These are phyloP conservation scores for Agonopterix subpropinquella DNA, from an alignment of 2,888 invertebrate genomes.

Conservation along the genomic window DNA sequence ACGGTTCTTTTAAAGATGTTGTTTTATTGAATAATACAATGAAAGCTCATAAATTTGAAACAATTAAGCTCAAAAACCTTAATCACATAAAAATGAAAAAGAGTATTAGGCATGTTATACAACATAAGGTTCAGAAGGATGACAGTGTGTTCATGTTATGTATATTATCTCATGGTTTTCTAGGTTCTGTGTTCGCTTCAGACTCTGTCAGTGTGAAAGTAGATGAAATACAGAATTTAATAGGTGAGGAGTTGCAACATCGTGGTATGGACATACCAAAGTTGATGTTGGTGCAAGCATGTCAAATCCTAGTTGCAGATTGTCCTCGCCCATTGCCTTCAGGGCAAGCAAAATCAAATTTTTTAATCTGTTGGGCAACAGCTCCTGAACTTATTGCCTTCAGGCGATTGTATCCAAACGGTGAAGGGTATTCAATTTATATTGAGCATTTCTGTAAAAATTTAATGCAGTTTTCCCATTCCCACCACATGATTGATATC, in stretches of 20 bases:
- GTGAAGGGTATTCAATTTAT: not conserved
- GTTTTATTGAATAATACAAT: too few species aligned
- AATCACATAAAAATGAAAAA: too few species aligned
- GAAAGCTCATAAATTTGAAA: too few species aligned
- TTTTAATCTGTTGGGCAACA: not conserved
- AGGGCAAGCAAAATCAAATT: not conserved
- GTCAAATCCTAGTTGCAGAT: not conserved
- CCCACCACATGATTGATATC: not conserved
- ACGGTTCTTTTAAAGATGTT: not conserved
- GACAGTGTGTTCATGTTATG: conserved; percentile 1
- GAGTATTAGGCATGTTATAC: not conserved
- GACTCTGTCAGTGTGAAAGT: not conserved
- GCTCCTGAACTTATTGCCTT: not conserved
- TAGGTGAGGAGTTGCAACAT: not conserved
- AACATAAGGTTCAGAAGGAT: not conserved
- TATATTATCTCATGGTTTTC: not conserved
- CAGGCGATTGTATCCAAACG: not conserved
- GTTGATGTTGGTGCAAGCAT: not conserved
- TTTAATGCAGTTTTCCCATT: not conserved
- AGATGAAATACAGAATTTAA: not conserved
- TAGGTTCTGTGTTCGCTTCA: not conserved
- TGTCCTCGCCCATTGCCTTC: too few species aligned
- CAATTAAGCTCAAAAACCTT: too few species aligned
- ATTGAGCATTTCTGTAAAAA: not conserved
- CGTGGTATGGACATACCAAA: not conserved